Percentiles rank a stretch among this genome's conserved stretches.
phyloP scores from a whole-genome alignment of 53 echinoderm and acorn worm species.

The Apostichopus leukothele region DNA sequence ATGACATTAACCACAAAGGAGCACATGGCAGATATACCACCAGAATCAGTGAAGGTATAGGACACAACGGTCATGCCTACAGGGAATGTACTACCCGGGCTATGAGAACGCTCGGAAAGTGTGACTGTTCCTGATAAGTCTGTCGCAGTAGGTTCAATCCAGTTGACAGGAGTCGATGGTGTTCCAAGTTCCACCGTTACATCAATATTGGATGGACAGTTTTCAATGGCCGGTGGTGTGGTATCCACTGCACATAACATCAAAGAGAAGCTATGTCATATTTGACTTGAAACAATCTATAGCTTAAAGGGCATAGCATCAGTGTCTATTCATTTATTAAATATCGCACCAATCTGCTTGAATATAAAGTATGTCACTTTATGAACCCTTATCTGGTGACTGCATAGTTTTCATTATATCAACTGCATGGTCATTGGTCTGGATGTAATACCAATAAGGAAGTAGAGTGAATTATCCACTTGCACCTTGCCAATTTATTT shows the following conservation, averaged over 20 bases:
- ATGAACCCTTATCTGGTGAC: too few relatives aligned
- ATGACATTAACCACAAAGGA: neutral
- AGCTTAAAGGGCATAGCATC: too few relatives aligned
- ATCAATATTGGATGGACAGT: conserved; percentile 55
- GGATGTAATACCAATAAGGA: too few relatives aligned
- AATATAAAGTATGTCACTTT: too few relatives aligned
- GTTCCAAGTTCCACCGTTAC: conserved; percentile 50
- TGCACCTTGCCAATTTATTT: too few relatives aligned
- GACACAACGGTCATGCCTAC: conserved; percentile 56
- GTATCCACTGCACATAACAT: neutral
- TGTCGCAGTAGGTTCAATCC: conserved; percentile 62
- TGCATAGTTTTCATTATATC: too few relatives aligned
- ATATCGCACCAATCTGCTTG: too few relatives aligned
- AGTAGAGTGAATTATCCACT: too few relatives aligned
- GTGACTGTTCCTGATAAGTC: conserved; percentile 64
- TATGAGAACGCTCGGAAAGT: conserved; percentile 10
- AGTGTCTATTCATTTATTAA: too few relatives aligned
- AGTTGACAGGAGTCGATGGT: conserved; percentile 25
- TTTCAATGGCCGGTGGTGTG: conserved; percentile 16
- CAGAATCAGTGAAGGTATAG: conserved; percentile 54
- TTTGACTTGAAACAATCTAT: too few relatives aligned
- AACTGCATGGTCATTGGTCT: too few relatives aligned
- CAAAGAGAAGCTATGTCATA: too few relatives aligned
- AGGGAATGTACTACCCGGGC: conserved; percentile 50
- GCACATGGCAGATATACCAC: conserved; percentile 43